These are phyloP conservation scores for Thinocorus orbignyianus DNA, from an alignment of 2,113 vertebrate species.

Conservation along the genomic window DNA sequence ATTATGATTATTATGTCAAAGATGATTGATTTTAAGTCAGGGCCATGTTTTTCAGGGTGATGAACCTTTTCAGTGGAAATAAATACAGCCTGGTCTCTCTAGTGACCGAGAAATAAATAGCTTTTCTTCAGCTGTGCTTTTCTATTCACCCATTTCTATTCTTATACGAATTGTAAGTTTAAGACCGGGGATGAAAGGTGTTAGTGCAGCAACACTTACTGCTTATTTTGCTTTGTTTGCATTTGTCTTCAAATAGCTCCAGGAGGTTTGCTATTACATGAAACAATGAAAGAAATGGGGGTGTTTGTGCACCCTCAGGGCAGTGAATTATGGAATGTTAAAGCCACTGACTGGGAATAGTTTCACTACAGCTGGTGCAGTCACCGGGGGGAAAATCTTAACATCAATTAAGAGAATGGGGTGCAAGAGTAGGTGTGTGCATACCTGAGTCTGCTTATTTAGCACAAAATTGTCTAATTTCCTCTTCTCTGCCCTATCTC, in stretches of 20 bases:
- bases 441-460: neutral
- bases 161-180: neutral
- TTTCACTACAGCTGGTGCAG: neutral
- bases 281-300: neutral
- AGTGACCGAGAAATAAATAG: neutral
- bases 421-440: neutral
- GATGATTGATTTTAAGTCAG: neutral
- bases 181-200: neutral
- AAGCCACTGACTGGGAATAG: neutral
- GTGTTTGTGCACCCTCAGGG: neutral
- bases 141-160: neutral
- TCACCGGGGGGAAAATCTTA: neutral
- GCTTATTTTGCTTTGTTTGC: neutral
- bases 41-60: neutral
- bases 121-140: neutral
- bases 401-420: neutral
- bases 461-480: neutral
- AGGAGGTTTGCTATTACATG: neutral
- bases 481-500: neutral
- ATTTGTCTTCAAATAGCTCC: neutral
- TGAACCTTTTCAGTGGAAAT: neutral
- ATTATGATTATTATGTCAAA: neutral
- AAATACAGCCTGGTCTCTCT: neutral
- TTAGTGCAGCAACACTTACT: neutral
- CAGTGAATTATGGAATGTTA: neutral